These are phyloP conservation scores for Nysson spinosus DNA, from an alignment of 2,888 invertebrate species.

Conservation along the genomic window DNA sequence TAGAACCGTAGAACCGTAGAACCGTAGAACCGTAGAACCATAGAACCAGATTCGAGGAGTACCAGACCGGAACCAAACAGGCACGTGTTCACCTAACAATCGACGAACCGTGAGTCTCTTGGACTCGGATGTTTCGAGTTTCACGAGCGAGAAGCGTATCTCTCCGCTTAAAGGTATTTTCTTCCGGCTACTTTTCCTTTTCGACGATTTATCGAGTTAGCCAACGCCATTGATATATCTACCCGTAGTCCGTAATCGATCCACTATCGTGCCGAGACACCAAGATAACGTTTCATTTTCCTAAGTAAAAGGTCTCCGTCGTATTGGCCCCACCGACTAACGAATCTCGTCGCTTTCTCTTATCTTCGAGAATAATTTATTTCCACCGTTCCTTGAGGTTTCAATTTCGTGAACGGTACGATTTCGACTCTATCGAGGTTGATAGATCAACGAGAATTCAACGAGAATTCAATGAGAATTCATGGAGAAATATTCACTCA, in stretches of 20 bases:
- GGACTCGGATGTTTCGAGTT: slow-evolving; percentile 42
- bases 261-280: too few species aligned
- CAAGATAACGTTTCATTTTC: not conserved
- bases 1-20: too few species aligned
- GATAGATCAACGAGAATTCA: too few species aligned
- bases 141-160: slow-evolving; percentile 23
- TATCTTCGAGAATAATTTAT: not conserved
- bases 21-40: too few species aligned
- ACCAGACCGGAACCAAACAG: slow-evolving; percentile 56
- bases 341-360: not conserved
- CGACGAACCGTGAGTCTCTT: slow-evolving; percentile 41
- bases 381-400: too few species aligned
- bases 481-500: not conserved
- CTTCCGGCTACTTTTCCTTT: too few species aligned
- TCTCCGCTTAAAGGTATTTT: too few species aligned
- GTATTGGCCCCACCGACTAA: not conserved
- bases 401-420: too few species aligned
- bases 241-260: too few species aligned
- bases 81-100: slow-evolving; percentile 20
- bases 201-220: not conserved
- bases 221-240: too few species aligned
- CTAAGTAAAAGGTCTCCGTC: not conserved
- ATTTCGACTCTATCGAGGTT: too few species aligned
- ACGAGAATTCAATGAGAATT: not conserved
- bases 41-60: slow-evolving; percentile 39